Base-by-base conservation (phyloP, 2,797 vertebrate genomes). In the Falco rusticolus region DNA sequence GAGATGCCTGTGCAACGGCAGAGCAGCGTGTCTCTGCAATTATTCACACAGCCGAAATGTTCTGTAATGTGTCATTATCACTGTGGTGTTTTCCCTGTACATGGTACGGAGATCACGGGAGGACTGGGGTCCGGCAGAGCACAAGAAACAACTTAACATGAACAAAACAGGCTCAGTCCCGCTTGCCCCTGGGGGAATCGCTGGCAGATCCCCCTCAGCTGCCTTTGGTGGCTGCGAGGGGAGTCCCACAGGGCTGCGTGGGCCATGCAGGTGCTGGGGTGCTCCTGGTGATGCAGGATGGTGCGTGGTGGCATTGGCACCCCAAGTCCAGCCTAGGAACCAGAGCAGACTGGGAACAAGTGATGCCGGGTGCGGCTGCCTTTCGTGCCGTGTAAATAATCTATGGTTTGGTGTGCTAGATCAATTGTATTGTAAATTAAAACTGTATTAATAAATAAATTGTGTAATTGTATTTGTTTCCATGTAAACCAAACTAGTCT, bases 1-100 rank as follows among this genome's bases (percentile, higher is more conserved):
- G 90, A 77, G 34, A 37, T 51, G 91, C 47, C 78, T 79, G 83
- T 82, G 79, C 64, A 34, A 66, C 66, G 90, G 85, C 64, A 70
- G 57, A 64, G 51, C 45, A 25, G 50, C 3, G 2, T 13, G 17
- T 48, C 47, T 45, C 86, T 76, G 89, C 43, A 15, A 47, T 89
- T 85, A 76, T 74, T 91, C 88, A 72, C 82, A 2, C 69, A 76
- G 84, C 66, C 3, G 25, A 68, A 76, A 20, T 59, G 83, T 66
- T 90, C 88, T 61, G 60, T 16, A 54, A n/a, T 6, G 50, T 87
- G 45, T 83, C 75, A 8, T 90, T 54, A 34, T 12, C 63, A 0
- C 82, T 69, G 59, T 16, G 12, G 66, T 6, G 20, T 31, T 79
- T 45, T 84, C 59, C 60, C n/a, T 48, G 53, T 5, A 12, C 0